phyloP scores from a whole-genome alignment of 2,797 vertebrate genomes.

The Eulemur coronatus region DNA sequence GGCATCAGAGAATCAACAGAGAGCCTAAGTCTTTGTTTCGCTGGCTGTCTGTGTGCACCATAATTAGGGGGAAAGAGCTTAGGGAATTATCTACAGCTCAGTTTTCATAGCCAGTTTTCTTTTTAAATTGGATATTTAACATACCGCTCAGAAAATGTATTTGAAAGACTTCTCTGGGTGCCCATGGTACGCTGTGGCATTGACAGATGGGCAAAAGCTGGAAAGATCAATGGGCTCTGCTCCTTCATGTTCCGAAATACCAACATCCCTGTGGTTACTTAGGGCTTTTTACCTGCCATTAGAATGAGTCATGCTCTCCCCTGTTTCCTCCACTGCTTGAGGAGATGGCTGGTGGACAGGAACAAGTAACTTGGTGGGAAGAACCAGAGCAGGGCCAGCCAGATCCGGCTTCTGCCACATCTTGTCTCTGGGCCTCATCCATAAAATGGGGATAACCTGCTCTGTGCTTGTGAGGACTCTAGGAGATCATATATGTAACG shows the following conservation, averaged over 20 bases:
- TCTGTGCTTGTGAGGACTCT: background rate
- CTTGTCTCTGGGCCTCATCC: background rate
- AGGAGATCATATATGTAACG: background rate
- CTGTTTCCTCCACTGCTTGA: background rate
- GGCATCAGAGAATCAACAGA: constrained; percentile 60
- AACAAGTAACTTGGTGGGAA: background rate
- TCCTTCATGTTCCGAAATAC: constrained; percentile 58
- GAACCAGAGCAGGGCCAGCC: background rate
- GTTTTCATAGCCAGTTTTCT: constrained; percentile 67
- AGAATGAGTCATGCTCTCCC: background rate
- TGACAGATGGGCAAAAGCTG: constrained; percentile 33
- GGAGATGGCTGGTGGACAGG: background rate
- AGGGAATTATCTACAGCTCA: constrained; percentile 71
- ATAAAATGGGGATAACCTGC: background rate
- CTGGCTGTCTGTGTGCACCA: constrained; percentile 42
- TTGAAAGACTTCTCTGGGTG: constrained; percentile 61
- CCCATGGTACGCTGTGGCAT: background rate
- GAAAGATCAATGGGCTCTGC: constrained; percentile 7
- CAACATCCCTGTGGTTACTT: background rate
- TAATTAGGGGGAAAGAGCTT: constrained; percentile 73
- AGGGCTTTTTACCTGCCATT: background rate
- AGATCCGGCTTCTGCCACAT: background rate
- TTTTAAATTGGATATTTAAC: constrained; percentile 61
- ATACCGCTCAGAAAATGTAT: constrained; percentile 51
- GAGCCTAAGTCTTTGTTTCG: constrained; percentile 68